Conservation (phyloP, 2,888 invertebrate genomes). For the Sminthurides aquaticus region DNA sequence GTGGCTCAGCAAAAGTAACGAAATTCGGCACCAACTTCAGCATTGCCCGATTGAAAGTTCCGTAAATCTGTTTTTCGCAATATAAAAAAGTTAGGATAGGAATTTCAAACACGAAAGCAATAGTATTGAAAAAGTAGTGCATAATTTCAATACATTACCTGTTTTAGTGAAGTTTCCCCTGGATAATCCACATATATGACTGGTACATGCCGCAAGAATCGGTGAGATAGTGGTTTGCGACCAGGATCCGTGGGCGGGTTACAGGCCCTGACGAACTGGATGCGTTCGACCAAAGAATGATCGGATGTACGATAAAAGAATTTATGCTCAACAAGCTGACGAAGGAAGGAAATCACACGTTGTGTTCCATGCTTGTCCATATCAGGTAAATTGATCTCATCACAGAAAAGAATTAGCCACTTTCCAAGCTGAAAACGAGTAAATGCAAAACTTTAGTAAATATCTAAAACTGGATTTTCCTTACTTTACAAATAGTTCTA, state of each 20-base stretch:
- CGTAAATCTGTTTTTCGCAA: slow-evolving; percentile 97
- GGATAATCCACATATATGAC: slow-evolving; percentile 99
- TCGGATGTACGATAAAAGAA: slow-evolving; percentile 85
- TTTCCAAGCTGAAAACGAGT: slow-evolving; percentile 63
- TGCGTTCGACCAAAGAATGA: slow-evolving; percentile 97
- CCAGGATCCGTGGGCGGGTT: slow-evolving; percentile 99
- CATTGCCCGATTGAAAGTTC: slow-evolving; percentile 98
- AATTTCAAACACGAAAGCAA: too few species aligned
- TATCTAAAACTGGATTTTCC: neutral
- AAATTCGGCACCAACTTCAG: slow-evolving; percentile 84
- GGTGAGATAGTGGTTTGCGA: slow-evolving; percentile 85
- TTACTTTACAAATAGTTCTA: too few species aligned
- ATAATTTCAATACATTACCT: too few species aligned
- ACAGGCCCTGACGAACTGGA: slow-evolving; percentile 99
- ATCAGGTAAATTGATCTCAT: slow-evolving; percentile 98
- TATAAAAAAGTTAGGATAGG: slow-evolving; percentile 19
- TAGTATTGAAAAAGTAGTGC: too few species aligned
- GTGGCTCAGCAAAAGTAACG: slow-evolving; percentile 86
- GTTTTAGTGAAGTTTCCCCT: slow-evolving; percentile 92
- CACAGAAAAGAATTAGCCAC: slow-evolving; percentile 98
- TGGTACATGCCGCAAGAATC: slow-evolving; percentile 87
- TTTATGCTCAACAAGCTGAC: slow-evolving; percentile 94
- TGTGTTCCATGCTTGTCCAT: slow-evolving; percentile 98
- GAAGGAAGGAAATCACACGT: slow-evolving; percentile 95
- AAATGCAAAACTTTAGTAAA: too few species aligned